Evolutionary conservation across 1,140 invertebrate genomes (phyloP).

Genomic region (Aphis gossypii): DNA sequence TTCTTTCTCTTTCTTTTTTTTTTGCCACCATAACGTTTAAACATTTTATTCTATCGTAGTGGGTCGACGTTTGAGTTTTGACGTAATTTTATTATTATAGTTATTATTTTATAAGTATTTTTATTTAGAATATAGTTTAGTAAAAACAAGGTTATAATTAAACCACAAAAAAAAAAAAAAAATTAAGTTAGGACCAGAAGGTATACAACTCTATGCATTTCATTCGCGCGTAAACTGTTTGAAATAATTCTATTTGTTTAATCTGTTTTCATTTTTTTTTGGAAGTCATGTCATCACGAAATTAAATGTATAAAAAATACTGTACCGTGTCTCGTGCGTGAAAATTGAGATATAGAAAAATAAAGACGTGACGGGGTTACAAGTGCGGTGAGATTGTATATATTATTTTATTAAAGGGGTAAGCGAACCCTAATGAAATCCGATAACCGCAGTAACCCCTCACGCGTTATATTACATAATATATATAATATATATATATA

Average conservation of each 20-base stretch:
- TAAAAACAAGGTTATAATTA: neutral
- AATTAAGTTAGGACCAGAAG: neutral
- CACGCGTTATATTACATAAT: neutral
- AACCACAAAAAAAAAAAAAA: neutral
- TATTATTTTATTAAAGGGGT: conserved; percentile 21
- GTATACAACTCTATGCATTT: neutral
- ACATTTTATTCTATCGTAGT: neutral
- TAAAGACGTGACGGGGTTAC: neutral
- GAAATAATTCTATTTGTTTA: neutral
- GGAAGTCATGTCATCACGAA: neutral
- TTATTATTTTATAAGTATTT: neutral
- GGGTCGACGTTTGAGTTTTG: too few species aligned
- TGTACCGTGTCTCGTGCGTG: neutral
- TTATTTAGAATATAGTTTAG: neutral
- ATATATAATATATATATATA: neutral
- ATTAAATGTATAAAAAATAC: neutral
- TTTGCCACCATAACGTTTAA: neutral
- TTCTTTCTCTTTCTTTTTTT: conserved; percentile 5
- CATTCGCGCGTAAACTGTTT: neutral
- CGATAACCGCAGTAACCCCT: conserved; percentile 4
- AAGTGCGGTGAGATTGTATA: neutral
- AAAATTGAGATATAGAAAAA: neutral
- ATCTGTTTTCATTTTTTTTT: neutral
- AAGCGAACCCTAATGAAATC: conserved; percentile 17
- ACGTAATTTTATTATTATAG: neutral